phyloP scores from a whole-genome alignment of 2,113 vertebrate species.

The Etheostoma cragini region DNA sequence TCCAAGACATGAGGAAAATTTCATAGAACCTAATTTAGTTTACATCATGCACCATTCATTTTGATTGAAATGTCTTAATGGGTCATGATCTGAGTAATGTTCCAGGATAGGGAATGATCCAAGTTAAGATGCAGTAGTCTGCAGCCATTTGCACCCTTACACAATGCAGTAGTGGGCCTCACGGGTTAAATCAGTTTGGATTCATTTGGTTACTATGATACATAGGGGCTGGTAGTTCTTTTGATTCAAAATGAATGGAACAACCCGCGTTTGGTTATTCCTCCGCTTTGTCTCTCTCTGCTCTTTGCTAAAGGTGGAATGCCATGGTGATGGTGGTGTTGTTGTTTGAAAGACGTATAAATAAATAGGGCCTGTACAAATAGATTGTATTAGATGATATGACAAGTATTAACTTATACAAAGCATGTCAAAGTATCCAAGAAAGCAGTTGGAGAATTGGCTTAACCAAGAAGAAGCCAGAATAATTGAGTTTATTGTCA shows the following conservation, averaged over 20 bases:
- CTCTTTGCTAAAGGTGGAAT: neutral
- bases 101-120: neutral
- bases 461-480: neutral
- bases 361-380: neutral
- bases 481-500: constrained; percentile 33
- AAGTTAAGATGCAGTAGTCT: neutral
- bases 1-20: neutral
- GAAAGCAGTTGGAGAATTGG: neutral
- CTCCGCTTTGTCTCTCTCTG: neutral
- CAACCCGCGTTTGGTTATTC: too few relatives aligned
- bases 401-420: neutral
- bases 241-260: too few relatives aligned
- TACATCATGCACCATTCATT: neutral
- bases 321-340: neutral
- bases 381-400: neutral
- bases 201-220: neutral
- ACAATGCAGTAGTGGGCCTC: neutral
- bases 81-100: neutral
- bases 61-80: neutral
- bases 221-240: neutral
- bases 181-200: neutral
- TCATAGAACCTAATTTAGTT: neutral
- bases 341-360: neutral
- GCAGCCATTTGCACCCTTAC: neutral
- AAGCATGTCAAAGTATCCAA: neutral